A percentile compares a stretch with the other conserved stretches of the same genome.
Evolutionary conservation across 2,113 vertebrate species (phyloP).

Genomic region (Chauna torquata): DNA sequence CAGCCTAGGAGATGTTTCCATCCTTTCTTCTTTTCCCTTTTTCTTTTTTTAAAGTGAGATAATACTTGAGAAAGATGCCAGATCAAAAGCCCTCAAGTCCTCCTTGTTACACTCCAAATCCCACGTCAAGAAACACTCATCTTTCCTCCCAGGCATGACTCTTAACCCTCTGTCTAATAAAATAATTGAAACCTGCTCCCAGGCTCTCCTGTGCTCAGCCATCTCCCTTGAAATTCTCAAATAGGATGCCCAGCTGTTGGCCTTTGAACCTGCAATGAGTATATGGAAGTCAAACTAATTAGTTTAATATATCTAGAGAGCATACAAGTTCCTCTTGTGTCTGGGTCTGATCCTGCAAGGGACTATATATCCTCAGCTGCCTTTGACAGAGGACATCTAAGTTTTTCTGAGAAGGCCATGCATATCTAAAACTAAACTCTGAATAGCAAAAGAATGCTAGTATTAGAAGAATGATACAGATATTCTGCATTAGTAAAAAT

Average conservation of each 20-base stretch:
- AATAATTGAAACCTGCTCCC: slow-evolving; percentile 65
- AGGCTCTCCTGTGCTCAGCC: background rate
- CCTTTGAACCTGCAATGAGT: slow-evolving; percentile 59
- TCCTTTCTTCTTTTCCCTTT: background rate
- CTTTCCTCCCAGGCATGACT: slow-evolving; percentile 32
- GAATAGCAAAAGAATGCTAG: background rate
- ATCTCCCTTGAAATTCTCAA: slow-evolving; percentile 55
- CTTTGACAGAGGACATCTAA: background rate
- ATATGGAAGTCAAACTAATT: slow-evolving; percentile 55
- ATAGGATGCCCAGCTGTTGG: slow-evolving; percentile 12
- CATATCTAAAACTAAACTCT: background rate
- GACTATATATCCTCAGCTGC: background rate
- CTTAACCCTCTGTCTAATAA: slow-evolving; percentile 52
- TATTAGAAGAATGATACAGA: background rate
- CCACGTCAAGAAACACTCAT: slow-evolving; percentile 47
- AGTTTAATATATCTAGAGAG: slow-evolving; percentile 54
- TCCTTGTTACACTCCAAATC: slow-evolving; percentile 43
- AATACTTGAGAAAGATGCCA: slow-evolving; percentile 36
- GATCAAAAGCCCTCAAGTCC: slow-evolving; percentile 54
- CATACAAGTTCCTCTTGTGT: slow-evolving; percentile 25
- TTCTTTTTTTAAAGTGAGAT: slow-evolving; percentile 8
- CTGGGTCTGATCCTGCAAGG: slow-evolving; percentile 30
- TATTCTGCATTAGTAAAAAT: slow-evolving; percentile 3
- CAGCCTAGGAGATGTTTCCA: background rate
- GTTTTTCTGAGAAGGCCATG: background rate